A percentile compares a stretch with the other conserved stretches of the same genome.
phyloP scores from a whole-genome alignment of 1,140 invertebrate genomes.

The Pararge aegeria region DNA sequence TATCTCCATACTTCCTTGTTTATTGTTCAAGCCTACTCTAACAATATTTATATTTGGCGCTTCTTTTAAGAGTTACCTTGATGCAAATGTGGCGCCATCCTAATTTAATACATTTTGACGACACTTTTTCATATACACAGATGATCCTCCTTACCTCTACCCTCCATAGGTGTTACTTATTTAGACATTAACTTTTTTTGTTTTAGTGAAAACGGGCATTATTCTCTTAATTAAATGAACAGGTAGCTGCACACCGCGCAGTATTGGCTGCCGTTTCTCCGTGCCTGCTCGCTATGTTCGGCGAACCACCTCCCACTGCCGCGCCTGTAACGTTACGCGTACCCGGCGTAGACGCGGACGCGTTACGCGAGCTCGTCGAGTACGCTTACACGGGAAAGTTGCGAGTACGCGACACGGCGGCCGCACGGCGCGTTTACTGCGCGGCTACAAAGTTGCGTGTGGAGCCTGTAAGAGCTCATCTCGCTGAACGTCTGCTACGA shows the following conservation, averaged over 20 bases:
- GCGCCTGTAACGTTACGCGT: constrained; percentile 62
- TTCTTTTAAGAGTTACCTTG: no score
- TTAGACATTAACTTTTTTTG: no score
- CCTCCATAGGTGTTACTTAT: no score
- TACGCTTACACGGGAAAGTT: constrained; percentile 87
- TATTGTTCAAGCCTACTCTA: no score
- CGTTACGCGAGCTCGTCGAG: constrained; percentile 87
- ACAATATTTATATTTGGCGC: no score
- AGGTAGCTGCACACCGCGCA: constrained; percentile 79
- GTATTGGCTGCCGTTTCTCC: constrained; percentile 82
- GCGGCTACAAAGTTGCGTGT: constrained; percentile 88
- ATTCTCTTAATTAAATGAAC: neutral
- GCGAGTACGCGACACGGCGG: constrained; percentile 71
- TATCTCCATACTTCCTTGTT: no score
- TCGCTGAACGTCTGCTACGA: constrained; percentile 73
- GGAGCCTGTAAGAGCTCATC: constrained; percentile 85
- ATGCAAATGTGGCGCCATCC: no score
- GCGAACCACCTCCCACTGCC: constrained; percentile 81
- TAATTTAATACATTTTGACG: no score
- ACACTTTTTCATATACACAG: no score
- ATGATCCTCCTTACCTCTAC: no score
- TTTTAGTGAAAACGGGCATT: no score
- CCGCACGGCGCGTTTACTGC: constrained; percentile 87
- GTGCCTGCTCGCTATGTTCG: constrained; percentile 75
- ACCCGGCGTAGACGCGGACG: constrained; percentile 75